A percentile compares a stretch with the other conserved stretches of the same genome.
phyloP scores from a whole-genome alignment of 2,888 invertebrate genomes.

The Hydraecia micacea region DNA sequence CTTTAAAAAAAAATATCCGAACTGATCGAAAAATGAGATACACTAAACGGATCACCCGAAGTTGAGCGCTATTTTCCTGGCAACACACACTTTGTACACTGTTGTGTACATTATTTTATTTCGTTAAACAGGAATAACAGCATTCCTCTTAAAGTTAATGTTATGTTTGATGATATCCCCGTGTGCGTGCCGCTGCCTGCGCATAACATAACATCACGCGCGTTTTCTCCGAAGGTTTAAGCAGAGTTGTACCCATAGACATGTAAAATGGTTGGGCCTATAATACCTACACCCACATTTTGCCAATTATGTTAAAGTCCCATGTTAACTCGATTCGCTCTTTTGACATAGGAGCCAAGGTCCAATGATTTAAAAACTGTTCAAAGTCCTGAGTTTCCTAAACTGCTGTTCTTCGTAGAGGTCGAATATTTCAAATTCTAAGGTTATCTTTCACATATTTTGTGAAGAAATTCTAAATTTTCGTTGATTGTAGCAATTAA shows the following conservation, averaged over 20 bases:
- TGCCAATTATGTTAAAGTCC: too few species aligned
- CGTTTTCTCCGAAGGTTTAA: background rate
- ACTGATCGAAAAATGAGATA: background rate
- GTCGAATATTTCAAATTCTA: conserved; percentile 47
- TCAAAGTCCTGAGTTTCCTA: background rate
- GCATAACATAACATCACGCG: background rate
- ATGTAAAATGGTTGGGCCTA: too few species aligned
- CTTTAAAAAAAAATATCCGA: background rate
- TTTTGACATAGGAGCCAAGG: background rate
- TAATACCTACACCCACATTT: background rate
- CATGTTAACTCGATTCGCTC: background rate
- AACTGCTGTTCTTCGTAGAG: conserved; percentile 4
- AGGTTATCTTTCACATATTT: conserved; percentile 30
- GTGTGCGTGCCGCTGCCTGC: background rate
- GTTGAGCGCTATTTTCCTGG: background rate
- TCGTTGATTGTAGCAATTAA: conserved; percentile 44
- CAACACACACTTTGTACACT: background rate
- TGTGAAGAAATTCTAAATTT: conserved; percentile 40
- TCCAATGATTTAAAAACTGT: background rate
- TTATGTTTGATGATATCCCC: background rate
- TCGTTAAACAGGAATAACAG: background rate
- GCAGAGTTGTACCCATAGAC: background rate
- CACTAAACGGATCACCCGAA: background rate
- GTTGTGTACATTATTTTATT: background rate
- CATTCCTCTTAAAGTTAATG: background rate